Percentiles rank a stretch among this genome's conserved stretches.
These are phyloP conservation scores for Drosophila guanche DNA, from an alignment of 1,140 invertebrate genomes.

Conservation along the genomic window DNA sequence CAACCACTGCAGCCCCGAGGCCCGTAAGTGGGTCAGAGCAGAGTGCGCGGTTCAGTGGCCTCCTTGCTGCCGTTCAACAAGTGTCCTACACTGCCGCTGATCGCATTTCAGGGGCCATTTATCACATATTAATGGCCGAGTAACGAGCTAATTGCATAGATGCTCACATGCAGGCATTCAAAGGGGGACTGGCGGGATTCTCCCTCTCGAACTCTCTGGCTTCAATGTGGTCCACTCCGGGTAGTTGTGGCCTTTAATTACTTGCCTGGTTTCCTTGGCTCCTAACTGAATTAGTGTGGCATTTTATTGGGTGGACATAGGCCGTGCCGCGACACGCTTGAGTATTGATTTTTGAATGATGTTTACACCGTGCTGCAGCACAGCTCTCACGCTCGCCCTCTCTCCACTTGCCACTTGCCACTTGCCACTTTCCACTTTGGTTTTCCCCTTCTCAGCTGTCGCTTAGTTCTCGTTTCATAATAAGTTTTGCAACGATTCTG, in stretches of 20 bases:
- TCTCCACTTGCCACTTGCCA: constrained; percentile 16
- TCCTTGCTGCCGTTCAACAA: constrained; percentile 26
- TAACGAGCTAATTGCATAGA: constrained; percentile 38
- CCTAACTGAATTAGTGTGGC: constrained; percentile 20
- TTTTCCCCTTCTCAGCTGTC: constrained; percentile 30
- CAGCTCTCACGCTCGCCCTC: not conserved
- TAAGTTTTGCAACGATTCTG: constrained; percentile 40
- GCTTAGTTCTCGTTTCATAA: constrained; percentile 47
- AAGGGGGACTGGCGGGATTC: not conserved
- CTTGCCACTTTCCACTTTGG: constrained; percentile 18
- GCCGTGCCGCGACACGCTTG: constrained; percentile 36
- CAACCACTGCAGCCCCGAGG: constrained; percentile 1
- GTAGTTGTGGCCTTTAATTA: not conserved
- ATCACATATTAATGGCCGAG: constrained; percentile 27
- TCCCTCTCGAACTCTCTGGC: not conserved
- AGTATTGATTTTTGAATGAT: constrained; percentile 46
- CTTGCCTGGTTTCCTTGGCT: constrained; percentile 29
- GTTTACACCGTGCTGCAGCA: constrained; percentile 47
- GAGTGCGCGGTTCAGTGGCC: constrained; percentile 33
- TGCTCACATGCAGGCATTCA: constrained; percentile 9
- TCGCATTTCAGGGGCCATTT: constrained; percentile 34
- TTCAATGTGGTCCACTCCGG: too few relatives aligned
- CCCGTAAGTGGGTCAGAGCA: constrained; percentile 30
- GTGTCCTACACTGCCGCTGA: constrained; percentile 30
- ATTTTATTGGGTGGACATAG: constrained; percentile 8